Base-by-base conservation (phyloP, 2,888 invertebrate species). In the Tillus elongatus region DNA sequence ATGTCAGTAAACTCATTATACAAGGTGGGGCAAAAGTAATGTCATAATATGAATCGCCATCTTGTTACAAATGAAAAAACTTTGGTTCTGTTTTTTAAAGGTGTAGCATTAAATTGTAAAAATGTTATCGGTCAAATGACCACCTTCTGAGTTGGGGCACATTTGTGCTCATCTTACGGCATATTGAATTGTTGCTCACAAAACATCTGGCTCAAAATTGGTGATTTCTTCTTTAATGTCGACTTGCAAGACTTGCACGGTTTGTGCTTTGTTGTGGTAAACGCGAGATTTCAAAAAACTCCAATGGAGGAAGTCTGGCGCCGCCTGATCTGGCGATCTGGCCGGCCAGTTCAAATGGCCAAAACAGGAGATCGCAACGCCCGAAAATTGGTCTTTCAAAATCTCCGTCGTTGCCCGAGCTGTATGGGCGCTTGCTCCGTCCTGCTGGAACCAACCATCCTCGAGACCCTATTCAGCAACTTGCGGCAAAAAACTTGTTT, bases 361-460 rank as follows among this genome's bases (percentile, higher is more conserved):
- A 19, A 19, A 19, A 19, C 24, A n/a, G n/a, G 24, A 19, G 24
- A 19, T 19, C n/a, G 6, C 6, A n/a, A 6, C 6, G n/a, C 24
- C 24, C n/a, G 24, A 19, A 19, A 19, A 19, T 8, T 6, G 6
- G n/a, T 6, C 6, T 8, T n/a, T 19, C 24, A 19, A n/a, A 19
- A 19, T 19, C n/a, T 19, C 24, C 6, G 24, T 19, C 24, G 24
- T 19, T 6, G 24, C 24, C n/a, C 24, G 24, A 6, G 29, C 29
- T n/a, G 11, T 29, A 29, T 29, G 29, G 4, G 29, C 11, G 6
- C 6, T 29, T 6, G 29, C 29, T 9, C 29, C 29, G 10, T 29
- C 29, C 11, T 29, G 29, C 11, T 29, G 29, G 29, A 29, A 29
- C 29, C 29, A 29, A 4, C 4, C 10, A 10, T 10, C 11, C 24